phyloP scores from a whole-genome alignment of 2,113 vertebrate species.

The Cervus canadensis region DNA sequence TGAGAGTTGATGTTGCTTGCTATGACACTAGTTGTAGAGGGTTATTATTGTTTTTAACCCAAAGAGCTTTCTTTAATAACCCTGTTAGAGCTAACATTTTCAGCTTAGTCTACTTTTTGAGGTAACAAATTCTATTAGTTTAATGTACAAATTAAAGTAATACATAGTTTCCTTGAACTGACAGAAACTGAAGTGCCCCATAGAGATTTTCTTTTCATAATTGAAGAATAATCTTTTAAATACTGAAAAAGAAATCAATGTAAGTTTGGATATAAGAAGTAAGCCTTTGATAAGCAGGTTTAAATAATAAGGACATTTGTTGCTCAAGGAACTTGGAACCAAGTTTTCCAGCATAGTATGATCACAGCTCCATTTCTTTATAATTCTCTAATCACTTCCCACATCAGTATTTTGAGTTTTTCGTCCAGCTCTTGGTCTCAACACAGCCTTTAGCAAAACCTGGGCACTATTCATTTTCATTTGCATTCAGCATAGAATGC shows the following conservation, averaged over 20 bases:
- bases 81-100: neutral
- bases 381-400: neutral
- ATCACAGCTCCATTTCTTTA: neutral
- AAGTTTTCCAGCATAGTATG: neutral
- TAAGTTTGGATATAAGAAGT: neutral
- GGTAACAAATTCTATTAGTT: neutral
- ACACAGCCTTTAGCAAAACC: neutral
- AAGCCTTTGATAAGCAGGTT: neutral
- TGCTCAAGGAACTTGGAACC: neutral
- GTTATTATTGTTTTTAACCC: neutral
- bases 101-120: neutral
- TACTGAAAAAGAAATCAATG: neutral
- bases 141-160: neutral
- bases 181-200: neutral
- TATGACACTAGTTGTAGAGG: neutral
- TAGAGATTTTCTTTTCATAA: neutral
- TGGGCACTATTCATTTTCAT: neutral
- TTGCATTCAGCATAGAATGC: neutral
- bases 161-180: neutral
- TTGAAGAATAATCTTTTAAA: neutral
- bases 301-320: neutral
- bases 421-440: neutral
- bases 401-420: neutral
- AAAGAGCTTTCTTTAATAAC: neutral
- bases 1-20: neutral